Percentiles rank a stretch among this genome's conserved stretches.
Evolutionary conservation across 2,888 invertebrate species (phyloP).

Genomic region (Orchesella flavescens): DNA sequence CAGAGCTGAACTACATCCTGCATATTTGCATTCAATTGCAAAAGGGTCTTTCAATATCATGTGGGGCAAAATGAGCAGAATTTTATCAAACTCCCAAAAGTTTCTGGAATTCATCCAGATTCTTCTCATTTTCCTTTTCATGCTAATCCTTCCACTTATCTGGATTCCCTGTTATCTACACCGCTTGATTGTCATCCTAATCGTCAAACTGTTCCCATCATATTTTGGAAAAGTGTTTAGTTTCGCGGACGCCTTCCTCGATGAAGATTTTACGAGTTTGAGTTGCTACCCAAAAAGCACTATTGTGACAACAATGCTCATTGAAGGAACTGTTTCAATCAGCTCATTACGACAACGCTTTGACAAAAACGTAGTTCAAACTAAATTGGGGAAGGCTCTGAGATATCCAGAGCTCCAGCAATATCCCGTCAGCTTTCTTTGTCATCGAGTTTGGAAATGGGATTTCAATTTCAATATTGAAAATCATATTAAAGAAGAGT

Average conservation of each 20-base stretch:
- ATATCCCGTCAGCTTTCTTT: background rate
- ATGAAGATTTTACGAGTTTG: background rate
- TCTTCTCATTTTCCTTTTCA: background rate
- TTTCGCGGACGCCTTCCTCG: background rate
- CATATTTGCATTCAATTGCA: too few species aligned
- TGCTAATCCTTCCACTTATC: background rate
- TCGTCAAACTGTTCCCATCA: too few species aligned
- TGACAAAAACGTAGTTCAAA: conserved; percentile 9
- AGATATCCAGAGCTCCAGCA: conserved; percentile 24
- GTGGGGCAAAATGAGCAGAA: background rate
- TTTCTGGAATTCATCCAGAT: background rate
- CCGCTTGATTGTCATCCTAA: background rate
- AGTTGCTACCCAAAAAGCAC: background rate
- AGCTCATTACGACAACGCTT: background rate
- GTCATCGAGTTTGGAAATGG: conserved; percentile 23
- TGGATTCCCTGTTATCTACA: background rate
- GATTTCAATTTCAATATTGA: conserved; percentile 6
- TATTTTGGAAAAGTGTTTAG: background rate
- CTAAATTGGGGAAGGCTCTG: background rate
- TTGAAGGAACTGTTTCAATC: background rate
- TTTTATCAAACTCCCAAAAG: background rate
- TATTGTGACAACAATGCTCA: background rate
- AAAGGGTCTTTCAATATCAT: too few species aligned
- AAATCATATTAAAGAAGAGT: conserved; percentile 28
- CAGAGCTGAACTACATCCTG: too few species aligned